Evolutionary conservation across 2,888 invertebrate genomes (phyloP).

Genomic region (Subacronicta megacephala): DNA sequence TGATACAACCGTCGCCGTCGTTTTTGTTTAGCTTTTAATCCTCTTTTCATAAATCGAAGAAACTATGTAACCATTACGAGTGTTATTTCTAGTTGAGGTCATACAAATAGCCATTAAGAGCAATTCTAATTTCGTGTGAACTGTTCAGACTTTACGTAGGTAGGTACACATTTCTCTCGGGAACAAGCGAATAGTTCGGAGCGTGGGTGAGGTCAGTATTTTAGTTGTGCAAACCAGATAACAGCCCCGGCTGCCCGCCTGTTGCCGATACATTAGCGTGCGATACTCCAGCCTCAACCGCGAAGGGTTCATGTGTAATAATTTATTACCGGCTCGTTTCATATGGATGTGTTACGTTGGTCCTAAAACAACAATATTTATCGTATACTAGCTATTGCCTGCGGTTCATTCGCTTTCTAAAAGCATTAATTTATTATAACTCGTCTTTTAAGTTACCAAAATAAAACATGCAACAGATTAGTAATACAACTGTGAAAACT

Average conservation of each 20-base stretch:
- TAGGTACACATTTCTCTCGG: constrained; percentile 56
- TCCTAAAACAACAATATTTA: constrained; percentile 63
- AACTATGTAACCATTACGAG: too few species aligned
- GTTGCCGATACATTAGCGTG: constrained; percentile 78
- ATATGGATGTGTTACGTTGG: constrained; percentile 60
- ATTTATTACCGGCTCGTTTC: constrained; percentile 78
- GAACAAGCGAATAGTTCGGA: constrained; percentile 40
- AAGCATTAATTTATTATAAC: too few species aligned
- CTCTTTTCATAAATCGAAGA: too few species aligned
- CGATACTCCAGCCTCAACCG: constrained; percentile 78
- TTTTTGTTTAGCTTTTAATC: too few species aligned
- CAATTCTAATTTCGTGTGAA: constrained; percentile 65
- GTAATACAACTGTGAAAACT: too few species aligned
- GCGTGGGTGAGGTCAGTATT: constrained; percentile 63
- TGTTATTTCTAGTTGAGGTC: neutral
- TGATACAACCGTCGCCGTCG: too few species aligned
- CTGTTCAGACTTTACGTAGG: constrained; percentile 66
- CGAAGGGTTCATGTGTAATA: constrained; percentile 82
- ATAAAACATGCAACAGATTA: too few species aligned
- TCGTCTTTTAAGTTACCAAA: too few species aligned
- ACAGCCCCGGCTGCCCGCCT: constrained; percentile 62
- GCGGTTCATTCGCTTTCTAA: too few species aligned
- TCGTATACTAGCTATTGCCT: too few species aligned
- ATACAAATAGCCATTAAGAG: constrained; percentile 31
- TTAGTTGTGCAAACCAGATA: constrained; percentile 75